Evolutionary conservation across 2,797 vertebrate species (phyloP).

Genomic region (Sciurus vulgaris): DNA sequence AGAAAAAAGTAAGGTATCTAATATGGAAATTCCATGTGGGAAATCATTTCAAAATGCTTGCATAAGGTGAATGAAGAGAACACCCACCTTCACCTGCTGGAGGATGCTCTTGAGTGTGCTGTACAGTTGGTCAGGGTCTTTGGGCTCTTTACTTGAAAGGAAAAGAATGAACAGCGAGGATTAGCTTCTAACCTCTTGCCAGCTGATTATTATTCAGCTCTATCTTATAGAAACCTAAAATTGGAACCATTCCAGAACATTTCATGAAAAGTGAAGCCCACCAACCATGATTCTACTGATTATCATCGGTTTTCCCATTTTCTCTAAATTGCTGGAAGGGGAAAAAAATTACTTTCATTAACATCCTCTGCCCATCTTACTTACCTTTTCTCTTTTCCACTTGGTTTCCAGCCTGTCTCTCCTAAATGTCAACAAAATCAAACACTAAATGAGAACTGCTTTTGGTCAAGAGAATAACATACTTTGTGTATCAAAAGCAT

Average conservation of each 20-base stretch:
- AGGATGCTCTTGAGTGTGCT: constrained; percentile 97
- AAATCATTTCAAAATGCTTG: constrained; percentile 81
- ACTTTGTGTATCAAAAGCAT: constrained; percentile 78
- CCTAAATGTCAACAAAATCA: constrained; percentile 88
- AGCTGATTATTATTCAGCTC: not conserved
- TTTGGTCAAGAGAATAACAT: constrained; percentile 81
- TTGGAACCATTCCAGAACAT: constrained; percentile 43
- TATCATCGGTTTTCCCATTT: constrained; percentile 5
- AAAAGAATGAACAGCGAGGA: constrained; percentile 75
- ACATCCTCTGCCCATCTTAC: constrained; percentile 63
- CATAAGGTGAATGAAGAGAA: constrained; percentile 59
- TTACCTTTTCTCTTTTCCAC: constrained; percentile 94
- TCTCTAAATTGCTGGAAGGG: constrained; percentile 43
- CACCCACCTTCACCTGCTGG: constrained; percentile 97
- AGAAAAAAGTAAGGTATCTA: constrained; percentile 85
- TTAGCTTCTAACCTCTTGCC: constrained; percentile 67
- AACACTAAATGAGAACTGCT: constrained; percentile 85
- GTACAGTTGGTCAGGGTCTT: constrained; percentile 98
- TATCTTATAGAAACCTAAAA: constrained; percentile 57
- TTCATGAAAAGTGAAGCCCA: constrained; percentile 52
- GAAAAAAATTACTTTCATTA: not conserved
- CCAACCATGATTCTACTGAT: not conserved
- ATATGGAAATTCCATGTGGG: constrained; percentile 83
- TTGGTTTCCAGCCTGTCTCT: constrained; percentile 98
- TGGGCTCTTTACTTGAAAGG: constrained; percentile 95